Conservation (phyloP, 2,113 vertebrate species). For the Archocentrus centrarchus region DNA sequence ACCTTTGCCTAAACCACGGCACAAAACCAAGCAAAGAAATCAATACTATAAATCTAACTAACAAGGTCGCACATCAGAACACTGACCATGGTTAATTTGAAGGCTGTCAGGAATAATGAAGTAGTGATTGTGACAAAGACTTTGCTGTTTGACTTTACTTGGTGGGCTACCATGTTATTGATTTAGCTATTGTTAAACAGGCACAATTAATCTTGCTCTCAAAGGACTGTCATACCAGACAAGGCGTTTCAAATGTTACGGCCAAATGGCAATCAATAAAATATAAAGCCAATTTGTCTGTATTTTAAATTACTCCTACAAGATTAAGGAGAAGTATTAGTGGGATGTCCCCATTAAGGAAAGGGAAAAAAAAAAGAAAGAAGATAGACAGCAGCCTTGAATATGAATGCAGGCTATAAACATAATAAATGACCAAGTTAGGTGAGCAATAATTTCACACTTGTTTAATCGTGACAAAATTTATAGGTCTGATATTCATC, state of each 20-base stretch:
- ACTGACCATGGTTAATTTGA: slow-evolving; percentile 39
- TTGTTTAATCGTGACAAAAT: slow-evolving; percentile 15
- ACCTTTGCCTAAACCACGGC: slow-evolving; percentile 1
- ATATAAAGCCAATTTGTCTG: slow-evolving; percentile 21
- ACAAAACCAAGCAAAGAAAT: slow-evolving; percentile 18
- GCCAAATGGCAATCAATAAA: slow-evolving; percentile 27
- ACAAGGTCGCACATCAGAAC: slow-evolving; percentile 47
- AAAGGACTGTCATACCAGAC: slow-evolving; percentile 6
- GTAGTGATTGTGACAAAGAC: slow-evolving; percentile 23
- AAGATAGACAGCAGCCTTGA: neutral
- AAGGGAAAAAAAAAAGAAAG: neutral
- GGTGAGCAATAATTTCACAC: slow-evolving; percentile 1
- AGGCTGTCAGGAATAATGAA: slow-evolving; percentile 33
- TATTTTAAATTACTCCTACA: neutral
- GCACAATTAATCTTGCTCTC: slow-evolving; percentile 43
- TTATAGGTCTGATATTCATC: neutral
- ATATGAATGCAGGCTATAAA: neutral
- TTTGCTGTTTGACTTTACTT: slow-evolving; percentile 20
- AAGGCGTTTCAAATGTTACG: slow-evolving; percentile 28
- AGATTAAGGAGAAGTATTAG: neutral
- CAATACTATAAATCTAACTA: slow-evolving; percentile 31
- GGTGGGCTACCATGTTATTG: slow-evolving; percentile 22
- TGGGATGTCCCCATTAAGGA: neutral
- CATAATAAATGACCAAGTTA: neutral
- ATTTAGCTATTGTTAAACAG: slow-evolving; percentile 42